Conservation (phyloP, 1,140 invertebrate genomes). For the Sitobion miscanthi region DNA sequence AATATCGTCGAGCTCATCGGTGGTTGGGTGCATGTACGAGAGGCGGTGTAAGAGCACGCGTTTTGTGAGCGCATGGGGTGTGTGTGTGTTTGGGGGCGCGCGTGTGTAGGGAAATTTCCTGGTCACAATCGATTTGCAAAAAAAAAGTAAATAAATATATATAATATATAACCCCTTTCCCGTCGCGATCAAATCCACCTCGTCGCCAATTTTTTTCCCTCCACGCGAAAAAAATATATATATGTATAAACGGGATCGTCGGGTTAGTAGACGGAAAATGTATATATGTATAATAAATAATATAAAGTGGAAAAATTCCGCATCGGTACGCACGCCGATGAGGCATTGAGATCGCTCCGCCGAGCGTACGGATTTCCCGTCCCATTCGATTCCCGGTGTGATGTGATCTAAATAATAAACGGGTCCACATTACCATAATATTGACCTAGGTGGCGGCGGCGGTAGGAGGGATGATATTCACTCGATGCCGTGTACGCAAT, state of each 20-base stretch:
- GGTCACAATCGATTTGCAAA: neutral
- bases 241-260: neutral
- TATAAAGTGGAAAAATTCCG: slow-evolving; percentile 52
- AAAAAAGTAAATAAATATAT: neutral
- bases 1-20: neutral
- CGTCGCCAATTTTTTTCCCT: slow-evolving; percentile 14
- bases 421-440: slow-evolving; percentile 35
- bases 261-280: slow-evolving; percentile 33
- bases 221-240: neutral
- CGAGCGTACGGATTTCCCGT: slow-evolving; percentile 51
- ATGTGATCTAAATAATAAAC: slow-evolving; percentile 54
- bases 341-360: slow-evolving; percentile 43
- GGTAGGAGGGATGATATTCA: slow-evolving; percentile 21
- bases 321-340: slow-evolving; percentile 29
- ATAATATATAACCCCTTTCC: neutral
- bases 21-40: neutral
- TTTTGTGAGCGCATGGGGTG: neutral
- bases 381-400: slow-evolving; percentile 39
- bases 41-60: neutral
- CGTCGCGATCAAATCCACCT: neutral
- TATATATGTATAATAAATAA: slow-evolving; percentile 45
- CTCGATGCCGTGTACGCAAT: neutral
- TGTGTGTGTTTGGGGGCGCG: neutral
- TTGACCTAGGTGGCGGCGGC: neutral
- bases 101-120: neutral